Conservation (phyloP, 2,797 vertebrate genomes). For the Pseudotriccus pelzelni region DNA sequence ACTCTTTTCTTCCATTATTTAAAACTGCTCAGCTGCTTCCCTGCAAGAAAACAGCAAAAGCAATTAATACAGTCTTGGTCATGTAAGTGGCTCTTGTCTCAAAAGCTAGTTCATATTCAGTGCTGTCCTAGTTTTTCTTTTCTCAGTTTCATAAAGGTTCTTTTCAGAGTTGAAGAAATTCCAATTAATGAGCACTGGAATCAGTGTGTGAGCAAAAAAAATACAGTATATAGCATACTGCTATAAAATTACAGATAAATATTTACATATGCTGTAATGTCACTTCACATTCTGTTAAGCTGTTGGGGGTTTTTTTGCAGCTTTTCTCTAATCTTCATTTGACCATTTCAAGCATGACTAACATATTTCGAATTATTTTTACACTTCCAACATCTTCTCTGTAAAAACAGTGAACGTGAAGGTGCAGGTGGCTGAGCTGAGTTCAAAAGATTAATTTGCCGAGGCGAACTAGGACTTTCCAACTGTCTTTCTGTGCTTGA, state of each 20-base stretch:
- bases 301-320: background rate
- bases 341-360: conserved; percentile 27
- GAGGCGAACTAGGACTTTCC: conserved; percentile 38
- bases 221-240: background rate
- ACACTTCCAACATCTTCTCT: conserved; percentile 18
- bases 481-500: conserved; percentile 1
- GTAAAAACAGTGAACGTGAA: background rate
- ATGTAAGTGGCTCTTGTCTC: conserved; percentile 31
- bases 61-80: conserved; percentile 25
- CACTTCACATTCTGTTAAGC: background rate
- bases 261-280: conserved; percentile 46
- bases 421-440: conserved; percentile 30
- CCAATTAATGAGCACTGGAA: background rate
- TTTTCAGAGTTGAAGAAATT: conserved; percentile 32
- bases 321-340: conserved; percentile 25
- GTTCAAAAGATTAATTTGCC: conserved; percentile 26
- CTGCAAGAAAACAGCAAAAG: conserved; percentile 52
- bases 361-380: conserved; percentile 29
- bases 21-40: conserved; percentile 42
- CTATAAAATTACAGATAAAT: conserved; percentile 23
- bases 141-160: conserved; percentile 14
- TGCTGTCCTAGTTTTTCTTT: conserved; percentile 26
- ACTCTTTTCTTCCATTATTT: conserved; percentile 62
- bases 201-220: conserved; percentile 10
- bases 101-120: conserved; percentile 26